Base-by-base conservation (phyloP, 2,797 vertebrate genomes). In the Nasua narica region DNA sequence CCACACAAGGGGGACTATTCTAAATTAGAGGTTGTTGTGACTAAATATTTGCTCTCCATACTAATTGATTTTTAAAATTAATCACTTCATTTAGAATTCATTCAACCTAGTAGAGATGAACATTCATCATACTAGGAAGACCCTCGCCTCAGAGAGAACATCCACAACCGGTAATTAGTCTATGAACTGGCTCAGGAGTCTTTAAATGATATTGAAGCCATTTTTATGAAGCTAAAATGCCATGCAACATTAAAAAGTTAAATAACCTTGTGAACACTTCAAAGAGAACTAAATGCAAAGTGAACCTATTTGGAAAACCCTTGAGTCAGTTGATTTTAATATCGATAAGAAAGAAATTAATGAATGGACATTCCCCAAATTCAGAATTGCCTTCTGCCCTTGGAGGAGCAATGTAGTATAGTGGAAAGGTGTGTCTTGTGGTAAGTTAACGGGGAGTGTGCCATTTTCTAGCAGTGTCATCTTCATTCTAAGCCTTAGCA, bases 51-150 rank as follows among this genome's bases (percentile, higher is more conserved):
- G 29, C 46, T 81, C 87, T 96, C 81, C 50, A 87, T 81, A 87
- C 43, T 98, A 97, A 97, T 95, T 97, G 96, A 96, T 96, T 92
- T 97, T 89, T 97, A 95, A 65, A 97, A 97, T 97, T 95, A 97
- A 97, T 95, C 86, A 87, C 95, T 97, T 97, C 88, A 97, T 97
- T 98, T 96, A 93, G 77, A 97, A 97, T 95, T 91, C 82, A 96
- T 95, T 97, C 95, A 96, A 95, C 77, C 92, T 95, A 92, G 58
- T 23, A 86, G 29, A 95, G 82, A 95, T 90, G 79, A 97, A 78
- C 92, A 96, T 96, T 91, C 89, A 95, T 97, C 94, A 91, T 95
- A 77, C 85, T 85, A 74, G 87, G 87, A 96, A 97, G 95, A 96
- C 86, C 85, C 62, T 85, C 43, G 81, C 48, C 37, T 70, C 79